Evolutionary conservation across 2,113 vertebrate genomes (phyloP), one percentile per base, ranked within the genome.

Genomic region (Pristiophorus japonicus): DNA sequence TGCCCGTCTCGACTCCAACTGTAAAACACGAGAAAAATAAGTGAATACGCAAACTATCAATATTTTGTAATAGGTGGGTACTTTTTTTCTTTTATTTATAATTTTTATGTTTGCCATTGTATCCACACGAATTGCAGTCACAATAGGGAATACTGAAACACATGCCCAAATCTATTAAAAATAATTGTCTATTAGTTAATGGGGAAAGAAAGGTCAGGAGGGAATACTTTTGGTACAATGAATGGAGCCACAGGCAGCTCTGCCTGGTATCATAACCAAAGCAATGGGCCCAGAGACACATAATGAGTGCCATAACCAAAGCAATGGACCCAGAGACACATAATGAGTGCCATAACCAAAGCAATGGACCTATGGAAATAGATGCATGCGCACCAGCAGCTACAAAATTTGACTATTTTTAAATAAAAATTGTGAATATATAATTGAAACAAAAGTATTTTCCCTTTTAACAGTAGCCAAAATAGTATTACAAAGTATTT

Each of bases 1-100:
- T 99, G 99, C 2, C 99, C 99, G 10, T 99, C 99, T 97, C 99
- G 97, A 97, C 99, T 99, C 99, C 99, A 99, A 96, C 99, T 99
- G 96, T 1, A 78, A 95, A 59, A 94, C 70, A 95, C 0, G 55
- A 96, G 0, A 47, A 24, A 22, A 27, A 90, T 18, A 85, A 47
- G 85, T 24, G 20, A 93, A 45, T 11, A 12, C 14, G 0, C 51
- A 63, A 20, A 38, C 38, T 20, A 63, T n/a, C 18, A 20, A 38
- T 22, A 55, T 22, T 63, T 92, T 92, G 59, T 38, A 63, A 22
- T 16, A 38, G 6, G 16, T 42, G 1, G 75, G 18, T 38, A 63
- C 3, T 63, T n/a, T 63, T n/a, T n/a, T 20, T 62, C 88, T 42
- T 65, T 81, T 81, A 81, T 81, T 42, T 42, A 38, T 65, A 92